Percentiles rank a stretch among this genome's conserved stretches.
phyloP scores from a whole-genome alignment of 2,888 invertebrate species.

The Tachina fera region DNA sequence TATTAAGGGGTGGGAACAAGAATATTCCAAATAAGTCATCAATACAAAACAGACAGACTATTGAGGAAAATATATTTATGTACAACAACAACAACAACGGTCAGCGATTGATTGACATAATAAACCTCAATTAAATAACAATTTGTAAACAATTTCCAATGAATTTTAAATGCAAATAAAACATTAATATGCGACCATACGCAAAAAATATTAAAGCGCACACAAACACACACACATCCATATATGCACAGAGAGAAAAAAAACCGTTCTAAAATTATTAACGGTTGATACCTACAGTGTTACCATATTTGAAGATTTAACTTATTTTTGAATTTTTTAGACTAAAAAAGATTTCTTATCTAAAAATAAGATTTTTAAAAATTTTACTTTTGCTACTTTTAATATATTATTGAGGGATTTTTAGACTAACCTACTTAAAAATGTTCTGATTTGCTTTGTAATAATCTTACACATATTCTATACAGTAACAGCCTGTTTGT shows the following conservation, averaged over 20 bases:
- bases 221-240: not conserved
- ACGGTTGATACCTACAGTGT: no score
- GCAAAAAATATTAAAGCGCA: not conserved
- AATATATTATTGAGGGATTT: no score
- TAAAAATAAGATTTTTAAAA: no score
- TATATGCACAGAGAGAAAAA: not conserved
- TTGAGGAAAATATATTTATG: not conserved
- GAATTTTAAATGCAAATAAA: conserved; percentile 61
- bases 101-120: conserved; percentile 72
- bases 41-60: conserved; percentile 19
- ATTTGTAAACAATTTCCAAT: conserved; percentile 71
- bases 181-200: not conserved
- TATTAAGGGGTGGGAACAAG: conserved; percentile 21
- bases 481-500: no score
- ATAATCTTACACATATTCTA: no score
- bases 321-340: no score
- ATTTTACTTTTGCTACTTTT: no score
- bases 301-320: no score
- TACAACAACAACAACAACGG: conserved; percentile 19
- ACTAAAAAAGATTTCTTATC: no score
- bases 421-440: no score
- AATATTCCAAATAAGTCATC: conserved; percentile 21
- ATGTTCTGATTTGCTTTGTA: no score
- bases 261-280: no score
- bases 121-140: conserved; percentile 74